These are phyloP conservation scores for Spermophilus dauricus DNA, from an alignment of 2,113 vertebrate genomes.

Conservation along the genomic window DNA sequence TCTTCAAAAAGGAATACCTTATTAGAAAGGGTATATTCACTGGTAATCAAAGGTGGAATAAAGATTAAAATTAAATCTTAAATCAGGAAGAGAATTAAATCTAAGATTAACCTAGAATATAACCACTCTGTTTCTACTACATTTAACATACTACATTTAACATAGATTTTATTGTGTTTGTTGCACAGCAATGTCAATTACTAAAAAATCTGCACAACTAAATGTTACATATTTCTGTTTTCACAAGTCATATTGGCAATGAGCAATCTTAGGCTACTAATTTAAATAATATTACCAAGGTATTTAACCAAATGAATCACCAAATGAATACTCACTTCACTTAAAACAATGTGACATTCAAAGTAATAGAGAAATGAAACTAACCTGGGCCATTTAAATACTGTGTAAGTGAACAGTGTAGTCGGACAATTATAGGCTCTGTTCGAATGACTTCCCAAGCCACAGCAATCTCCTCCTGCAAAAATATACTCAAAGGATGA, in stretches of 20 bases:
- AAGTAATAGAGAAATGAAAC: slow-evolving; percentile 68
- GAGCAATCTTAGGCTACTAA: background rate
- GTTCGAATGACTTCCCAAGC: slow-evolving; percentile 96
- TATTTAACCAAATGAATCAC: background rate
- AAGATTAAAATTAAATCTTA: background rate
- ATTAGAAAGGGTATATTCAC: background rate
- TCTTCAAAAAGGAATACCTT: background rate
- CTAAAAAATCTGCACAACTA: background rate
- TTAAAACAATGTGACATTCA: background rate
- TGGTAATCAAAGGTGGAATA: background rate
- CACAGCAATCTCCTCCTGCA: slow-evolving; percentile 95
- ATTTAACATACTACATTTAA: background rate
- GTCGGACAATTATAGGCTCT: slow-evolving; percentile 94
- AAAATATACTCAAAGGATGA: slow-evolving; percentile 74
- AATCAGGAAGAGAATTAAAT: slow-evolving; percentile 6
- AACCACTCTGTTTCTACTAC: background rate
- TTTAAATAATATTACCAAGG: background rate
- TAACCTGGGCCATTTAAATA: slow-evolving; percentile 95
- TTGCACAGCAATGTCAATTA: background rate
- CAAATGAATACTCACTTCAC: background rate
- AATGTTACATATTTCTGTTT: background rate
- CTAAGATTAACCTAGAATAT: background rate
- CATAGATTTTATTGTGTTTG: background rate
- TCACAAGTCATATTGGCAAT: background rate
- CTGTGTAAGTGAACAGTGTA: slow-evolving; percentile 95